Conservation (phyloP, 2,113 vertebrate genomes). For the Jaculus jaculus region DNA sequence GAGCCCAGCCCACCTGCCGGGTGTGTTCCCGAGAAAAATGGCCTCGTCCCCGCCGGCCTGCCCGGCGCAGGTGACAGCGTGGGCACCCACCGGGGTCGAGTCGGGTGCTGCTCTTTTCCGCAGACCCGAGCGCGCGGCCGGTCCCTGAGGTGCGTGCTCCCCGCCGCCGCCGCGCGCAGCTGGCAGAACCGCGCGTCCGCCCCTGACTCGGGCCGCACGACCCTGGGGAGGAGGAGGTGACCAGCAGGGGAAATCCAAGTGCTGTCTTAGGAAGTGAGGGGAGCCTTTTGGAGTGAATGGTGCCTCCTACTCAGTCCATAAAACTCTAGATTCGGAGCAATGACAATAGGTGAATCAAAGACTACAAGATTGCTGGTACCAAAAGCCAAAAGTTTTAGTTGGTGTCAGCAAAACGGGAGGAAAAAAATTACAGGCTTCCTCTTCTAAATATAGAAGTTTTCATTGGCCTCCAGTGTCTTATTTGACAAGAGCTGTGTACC, state of each 20-base stretch:
- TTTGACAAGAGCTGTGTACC: background rate
- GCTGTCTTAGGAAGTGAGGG: background rate
- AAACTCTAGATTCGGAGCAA: background rate
- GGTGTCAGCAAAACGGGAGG: background rate
- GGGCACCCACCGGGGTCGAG: background rate
- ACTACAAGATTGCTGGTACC: background rate
- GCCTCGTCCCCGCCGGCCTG: background rate
- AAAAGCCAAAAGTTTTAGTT: slow-evolving; percentile 20
- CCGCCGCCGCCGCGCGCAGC: too few relatives aligned
- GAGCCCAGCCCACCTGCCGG: background rate
- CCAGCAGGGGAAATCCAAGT: background rate
- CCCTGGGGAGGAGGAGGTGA: background rate
- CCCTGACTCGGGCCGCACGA: background rate
- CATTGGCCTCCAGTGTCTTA: background rate
- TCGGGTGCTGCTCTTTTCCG: background rate
- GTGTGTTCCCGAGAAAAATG: background rate
- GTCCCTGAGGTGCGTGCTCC: too few relatives aligned
- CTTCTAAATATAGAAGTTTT: background rate
- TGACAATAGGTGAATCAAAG: slow-evolving; percentile 39
- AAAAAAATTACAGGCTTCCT: background rate
- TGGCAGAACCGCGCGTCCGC: background rate
- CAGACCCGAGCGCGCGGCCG: too few relatives aligned
- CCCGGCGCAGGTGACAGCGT: background rate
- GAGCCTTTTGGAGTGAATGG: background rate
- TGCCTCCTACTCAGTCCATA: background rate